phyloP scores from a whole-genome alignment of 1,140 invertebrate species.

The Bombus superbus region DNA sequence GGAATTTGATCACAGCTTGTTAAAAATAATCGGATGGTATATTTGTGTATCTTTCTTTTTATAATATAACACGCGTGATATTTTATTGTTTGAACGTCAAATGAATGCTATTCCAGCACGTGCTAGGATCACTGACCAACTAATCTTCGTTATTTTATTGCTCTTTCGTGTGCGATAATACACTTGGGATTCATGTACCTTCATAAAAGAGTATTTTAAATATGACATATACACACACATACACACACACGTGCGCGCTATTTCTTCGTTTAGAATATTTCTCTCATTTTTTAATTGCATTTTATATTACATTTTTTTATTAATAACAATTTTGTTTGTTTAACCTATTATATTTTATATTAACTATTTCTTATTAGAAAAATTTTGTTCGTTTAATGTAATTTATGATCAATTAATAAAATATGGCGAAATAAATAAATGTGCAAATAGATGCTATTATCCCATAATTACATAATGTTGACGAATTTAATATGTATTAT shows the following conservation, averaged over 20 bases:
- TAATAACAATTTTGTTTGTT: background rate
- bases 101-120: background rate
- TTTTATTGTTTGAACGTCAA: background rate
- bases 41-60: background rate
- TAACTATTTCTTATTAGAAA: background rate
- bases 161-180: background rate
- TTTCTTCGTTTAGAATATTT: too few relatives aligned
- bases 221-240: background rate
- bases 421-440: background rate
- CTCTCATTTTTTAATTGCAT: too few relatives aligned
- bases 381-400: background rate
- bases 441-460: background rate
- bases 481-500: background rate
- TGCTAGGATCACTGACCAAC: conserved; percentile 30
- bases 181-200: background rate
- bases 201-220: conserved; percentile 14
- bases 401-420: background rate
- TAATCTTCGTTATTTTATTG: conserved; percentile 9
- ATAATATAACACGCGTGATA: background rate
- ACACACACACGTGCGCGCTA: too few relatives aligned
- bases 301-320: too few relatives aligned
- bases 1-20: background rate
- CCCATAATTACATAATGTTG: background rate
- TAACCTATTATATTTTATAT: background rate
- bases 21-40: background rate